Base-by-base conservation (phyloP, 1,140 invertebrate genomes). In the Aphidius ervi region DNA sequence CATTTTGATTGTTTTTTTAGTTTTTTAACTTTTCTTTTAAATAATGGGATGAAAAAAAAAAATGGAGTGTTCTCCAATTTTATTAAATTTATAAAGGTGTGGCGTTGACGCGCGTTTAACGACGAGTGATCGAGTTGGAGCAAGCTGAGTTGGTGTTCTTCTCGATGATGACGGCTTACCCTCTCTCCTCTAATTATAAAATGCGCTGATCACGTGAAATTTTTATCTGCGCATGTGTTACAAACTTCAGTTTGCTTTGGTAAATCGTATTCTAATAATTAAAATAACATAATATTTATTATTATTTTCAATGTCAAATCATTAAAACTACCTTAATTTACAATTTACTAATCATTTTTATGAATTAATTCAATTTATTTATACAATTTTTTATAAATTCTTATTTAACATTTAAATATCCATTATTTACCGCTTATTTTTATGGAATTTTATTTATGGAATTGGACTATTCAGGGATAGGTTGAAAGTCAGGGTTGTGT, bases 61-160 rank as follows among this genome's bases (percentile, higher is more conserved):
- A 66, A 40, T 50, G n/a, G 16, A 10, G 5, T 39, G 5, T 8
- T 9, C 16, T 46, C 37, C 59, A 55, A 53, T 46, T 61, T 9
- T 16, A 31, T 10, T 6, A 16, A 31, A 39, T 46, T 59, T 67
- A 58, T 68, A 71, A 62, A 74, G 74, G 73, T 65, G 72, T 72
- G 60, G 65, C 66, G 69, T 68, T 71, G 74, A 76, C 78, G 78
- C 77, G 77, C 77, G 74, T 74, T 75, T 76, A 72, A 78, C 77
- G 77, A 79, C 76, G 77, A 80, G 75, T 80, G 78, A 78, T 56
- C 77, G 76, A 78, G 74, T 59, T 67, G 52, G 69, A 31, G 2
- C 23, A 31, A 31, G 23, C 1, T 31, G 23, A 31, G 23, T 31
- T 31, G 23, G 66, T 68, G 70, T 63, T 67, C 58, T 59, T 70